Conservation (phyloP, 1,140 invertebrate species). For the Apolygus lucorum region DNA sequence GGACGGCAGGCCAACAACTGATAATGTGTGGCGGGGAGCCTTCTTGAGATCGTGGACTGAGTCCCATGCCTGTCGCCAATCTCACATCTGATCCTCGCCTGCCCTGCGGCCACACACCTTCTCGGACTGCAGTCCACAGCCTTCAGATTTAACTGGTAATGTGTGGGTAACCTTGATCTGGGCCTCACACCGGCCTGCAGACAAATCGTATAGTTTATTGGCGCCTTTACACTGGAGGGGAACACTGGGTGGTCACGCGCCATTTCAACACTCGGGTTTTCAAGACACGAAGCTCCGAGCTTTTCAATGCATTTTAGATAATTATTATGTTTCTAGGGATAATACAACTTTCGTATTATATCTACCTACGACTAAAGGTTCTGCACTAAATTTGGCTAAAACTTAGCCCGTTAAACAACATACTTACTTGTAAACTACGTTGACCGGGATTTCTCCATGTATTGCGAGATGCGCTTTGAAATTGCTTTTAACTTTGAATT, state of each 20-base stretch:
- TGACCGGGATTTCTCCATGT: not conserved
- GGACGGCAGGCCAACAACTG: no score
- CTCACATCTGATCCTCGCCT: not conserved
- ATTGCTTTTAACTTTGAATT: conserved; percentile 26
- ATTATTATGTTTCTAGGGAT: not conserved
- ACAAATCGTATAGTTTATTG: not conserved
- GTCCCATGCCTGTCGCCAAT: no score
- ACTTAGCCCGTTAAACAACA: not conserved
- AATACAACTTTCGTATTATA: no score
- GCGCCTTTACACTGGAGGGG: not conserved
- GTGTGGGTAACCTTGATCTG: not conserved
- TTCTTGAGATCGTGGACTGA: no score
- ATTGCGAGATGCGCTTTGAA: conserved; percentile 23
- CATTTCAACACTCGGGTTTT: no score
- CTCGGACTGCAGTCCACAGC: not conserved
- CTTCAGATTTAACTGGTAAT: no score
- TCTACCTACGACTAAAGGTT: no score
- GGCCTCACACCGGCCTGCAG: no score
- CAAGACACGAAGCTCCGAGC: no score
- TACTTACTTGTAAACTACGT: not conserved
- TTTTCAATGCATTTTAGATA: not conserved
- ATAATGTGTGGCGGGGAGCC: no score
- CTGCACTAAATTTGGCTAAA: no score
- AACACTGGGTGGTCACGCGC: no score
- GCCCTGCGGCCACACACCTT: not conserved